A percentile compares a stretch with the other conserved stretches of the same genome.
These are phyloP conservation scores for Anodontia alba DNA, from an alignment of 2,888 invertebrate genomes.

Conservation along the genomic window DNA sequence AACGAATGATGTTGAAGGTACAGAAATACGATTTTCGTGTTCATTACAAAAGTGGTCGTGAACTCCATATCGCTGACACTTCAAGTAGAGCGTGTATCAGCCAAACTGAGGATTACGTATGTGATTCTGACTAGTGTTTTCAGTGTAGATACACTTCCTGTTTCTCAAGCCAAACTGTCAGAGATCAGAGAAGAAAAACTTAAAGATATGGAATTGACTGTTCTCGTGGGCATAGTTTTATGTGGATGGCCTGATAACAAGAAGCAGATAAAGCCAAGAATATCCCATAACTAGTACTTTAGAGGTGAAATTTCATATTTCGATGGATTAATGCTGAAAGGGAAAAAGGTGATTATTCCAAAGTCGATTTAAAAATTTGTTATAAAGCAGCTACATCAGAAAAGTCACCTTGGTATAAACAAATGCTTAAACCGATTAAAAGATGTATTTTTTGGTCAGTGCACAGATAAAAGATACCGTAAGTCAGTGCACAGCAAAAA, in stretches of 20 bases:
- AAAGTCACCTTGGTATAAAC: slow-evolving; percentile 4
- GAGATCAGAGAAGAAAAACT: not conserved
- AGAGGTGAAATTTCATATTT: slow-evolving; percentile 3
- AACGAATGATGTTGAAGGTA: slow-evolving; percentile 65
- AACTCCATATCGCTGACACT: slow-evolving; percentile 49
- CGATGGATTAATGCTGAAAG: slow-evolving; percentile 4
- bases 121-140: slow-evolving; percentile 11
- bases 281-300: not conserved
- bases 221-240: not conserved
- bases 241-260: slow-evolving; percentile 4
- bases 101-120: not conserved
- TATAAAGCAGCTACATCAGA: not conserved
- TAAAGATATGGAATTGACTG: not conserved
- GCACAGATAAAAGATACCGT: slow-evolving; percentile 1
- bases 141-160: not conserved
- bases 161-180: not conserved
- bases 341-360: slow-evolving; percentile 1
- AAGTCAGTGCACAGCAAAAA: not conserved
- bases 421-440: not conserved
- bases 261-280: not conserved
- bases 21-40: no score
- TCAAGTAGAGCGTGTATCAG: slow-evolving; percentile 47
- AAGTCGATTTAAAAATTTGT: not conserved
- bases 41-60: slow-evolving; percentile 43
- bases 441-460: slow-evolving; percentile 2